Evolutionary conservation across 2,113 vertebrate genomes (phyloP).

Genomic region (Chauna torquata): DNA sequence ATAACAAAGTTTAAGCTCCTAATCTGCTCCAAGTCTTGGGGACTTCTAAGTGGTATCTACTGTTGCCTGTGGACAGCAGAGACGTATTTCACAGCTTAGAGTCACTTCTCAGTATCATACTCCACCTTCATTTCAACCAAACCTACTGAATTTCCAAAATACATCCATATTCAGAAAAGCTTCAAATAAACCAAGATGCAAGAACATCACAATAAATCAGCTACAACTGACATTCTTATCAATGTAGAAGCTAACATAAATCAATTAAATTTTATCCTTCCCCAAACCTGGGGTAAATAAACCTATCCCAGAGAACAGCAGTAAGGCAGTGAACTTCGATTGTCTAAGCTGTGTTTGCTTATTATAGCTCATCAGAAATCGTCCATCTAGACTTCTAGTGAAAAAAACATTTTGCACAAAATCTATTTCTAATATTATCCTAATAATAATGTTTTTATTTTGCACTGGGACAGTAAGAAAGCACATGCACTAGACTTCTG

Average conservation of each 20-base stretch:
- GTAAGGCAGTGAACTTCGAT: too few relatives aligned
- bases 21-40: neutral
- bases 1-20: neutral
- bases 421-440: neutral
- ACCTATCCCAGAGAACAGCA: neutral
- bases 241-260: neutral
- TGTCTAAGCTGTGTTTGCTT: neutral
- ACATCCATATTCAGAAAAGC: neutral
- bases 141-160: neutral
- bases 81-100: neutral
- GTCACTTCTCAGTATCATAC: neutral
- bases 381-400: too few relatives aligned
- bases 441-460: neutral
- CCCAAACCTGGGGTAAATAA: neutral
- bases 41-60: neutral
- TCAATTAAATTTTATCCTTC: too few relatives aligned
- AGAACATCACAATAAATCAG: neutral
- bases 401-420: neutral
- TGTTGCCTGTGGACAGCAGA: neutral
- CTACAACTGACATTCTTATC: neutral
- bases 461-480: neutral
- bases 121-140: neutral
- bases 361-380: neutral
- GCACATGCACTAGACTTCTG: too few relatives aligned
- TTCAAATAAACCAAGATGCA: too few relatives aligned